phyloP scores from a whole-genome alignment of 2,888 invertebrate genomes.

The Euspilapteryx auroguttella region DNA sequence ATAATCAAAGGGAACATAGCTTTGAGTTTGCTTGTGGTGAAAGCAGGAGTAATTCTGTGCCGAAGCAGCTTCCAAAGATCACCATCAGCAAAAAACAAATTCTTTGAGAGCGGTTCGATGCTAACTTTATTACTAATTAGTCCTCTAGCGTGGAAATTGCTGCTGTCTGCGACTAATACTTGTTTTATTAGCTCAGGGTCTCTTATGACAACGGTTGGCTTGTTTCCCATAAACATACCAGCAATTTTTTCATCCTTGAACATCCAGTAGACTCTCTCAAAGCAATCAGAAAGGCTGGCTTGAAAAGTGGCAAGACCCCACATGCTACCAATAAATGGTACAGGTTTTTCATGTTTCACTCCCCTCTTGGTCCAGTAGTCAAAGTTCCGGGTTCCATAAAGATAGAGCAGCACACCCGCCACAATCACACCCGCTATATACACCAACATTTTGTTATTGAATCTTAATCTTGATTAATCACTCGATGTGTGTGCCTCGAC shows the following conservation, averaged over 20 bases:
- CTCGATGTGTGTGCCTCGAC: too few relatives aligned
- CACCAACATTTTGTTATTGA: too few relatives aligned
- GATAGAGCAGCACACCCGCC: too few relatives aligned
- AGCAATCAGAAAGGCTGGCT: too few relatives aligned
- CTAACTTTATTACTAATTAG: constrained; percentile 1
- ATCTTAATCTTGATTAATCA: too few relatives aligned
- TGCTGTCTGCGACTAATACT: constrained; percentile 7
- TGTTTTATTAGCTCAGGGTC: constrained; percentile 8
- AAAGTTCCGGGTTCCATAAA: too few relatives aligned
- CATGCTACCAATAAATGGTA: too few relatives aligned
- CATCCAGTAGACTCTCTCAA: too few relatives aligned
- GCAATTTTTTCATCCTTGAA: constrained; percentile 8
- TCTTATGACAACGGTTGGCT: constrained; percentile 7
- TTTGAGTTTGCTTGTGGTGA: constrained; percentile 10
- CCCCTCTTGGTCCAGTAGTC: too few relatives aligned
- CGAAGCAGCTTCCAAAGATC: constrained; percentile 10
- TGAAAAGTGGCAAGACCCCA: too few relatives aligned
- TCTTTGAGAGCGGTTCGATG: constrained; percentile 5
- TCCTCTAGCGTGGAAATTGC: constrained; percentile 7
- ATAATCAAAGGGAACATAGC: constrained; percentile 11
- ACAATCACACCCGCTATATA: too few relatives aligned
- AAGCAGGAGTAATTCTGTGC: constrained; percentile 10
- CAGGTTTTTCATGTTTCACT: too few relatives aligned
- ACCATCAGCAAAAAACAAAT: constrained; percentile 9
- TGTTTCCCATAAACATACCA: constrained; percentile 6